Evolutionary conservation across 2,797 vertebrate genomes (phyloP), one percentile per base, ranked within the genome.

Genomic region (Orestias chungarensis): DNA sequence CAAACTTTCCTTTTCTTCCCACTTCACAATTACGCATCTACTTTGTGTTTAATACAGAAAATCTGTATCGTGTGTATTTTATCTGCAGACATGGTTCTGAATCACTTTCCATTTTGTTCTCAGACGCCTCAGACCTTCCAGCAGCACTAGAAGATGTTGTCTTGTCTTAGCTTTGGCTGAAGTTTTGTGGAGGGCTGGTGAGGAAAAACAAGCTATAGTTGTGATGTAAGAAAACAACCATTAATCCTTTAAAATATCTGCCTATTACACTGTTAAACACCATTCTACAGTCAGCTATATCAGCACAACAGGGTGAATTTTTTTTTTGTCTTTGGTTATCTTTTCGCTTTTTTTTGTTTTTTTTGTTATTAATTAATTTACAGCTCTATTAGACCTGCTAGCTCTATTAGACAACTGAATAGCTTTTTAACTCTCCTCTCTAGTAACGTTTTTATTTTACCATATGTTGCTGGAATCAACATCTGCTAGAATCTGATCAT

Each of bases 101-200:
- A 64, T 74, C 23, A 73, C 66, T 46, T 78, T 38, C 4, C 17
- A 61, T 64, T 82, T 81, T 87, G 69, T 91, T 73, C 49, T 52
- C 72, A 94, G 93, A 82, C 85, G 70, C 54, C 80, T 97, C 85
- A 94, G 95, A 82, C 95, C 96, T 38, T 96, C 95, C 1, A 93
- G 92, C 10, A 35, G 79, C 3, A 86, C 86, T 66, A 94, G 96
- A 88, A 95, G 93, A 72, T 90, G 70, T 71, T 95, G 95, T 90
- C 95, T 99, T 0, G 76, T 87, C 74, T 66, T 87, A 85, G 96
- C 97, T 38, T 71, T 93, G 0, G 93, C 95, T n/a, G 95, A 96
- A 79, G 93, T 97, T 52, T 68, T 99, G 42, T 99, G 98, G 98
- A 94, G 96, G 57, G 97, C 96, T 0, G 96, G 97, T 0, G 91